Evolutionary conservation across 2,888 invertebrate species (phyloP), one percentile per base, ranked within the genome.

Genomic region (Sphaeridia pumilis): DNA sequence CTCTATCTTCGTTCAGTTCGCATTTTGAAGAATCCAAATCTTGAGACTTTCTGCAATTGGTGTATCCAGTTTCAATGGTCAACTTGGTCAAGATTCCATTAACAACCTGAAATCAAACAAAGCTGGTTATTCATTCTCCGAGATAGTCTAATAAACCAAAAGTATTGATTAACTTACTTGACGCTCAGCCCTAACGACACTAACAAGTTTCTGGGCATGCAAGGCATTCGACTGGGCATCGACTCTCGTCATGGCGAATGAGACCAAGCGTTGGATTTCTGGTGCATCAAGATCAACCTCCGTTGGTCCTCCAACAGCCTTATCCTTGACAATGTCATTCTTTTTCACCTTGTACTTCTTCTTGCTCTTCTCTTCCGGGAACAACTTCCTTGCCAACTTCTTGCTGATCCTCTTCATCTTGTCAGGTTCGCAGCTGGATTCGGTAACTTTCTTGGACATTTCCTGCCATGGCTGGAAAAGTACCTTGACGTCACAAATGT

Each of bases 21-120:
- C 66, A 66, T 31, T 54, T 58, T 5, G 52, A 51, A 34, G 52
- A 56, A 38, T 57, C 57, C 31, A 57, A 27, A 36, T 55, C 21
- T 7, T 55, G 49, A 27, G 43, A 52, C 59, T 73, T 75, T 7
- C 69, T 65, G 60, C 80, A 79, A 52, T 72, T 71, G 2, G 78
- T 77, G 38, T 74, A 72, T 14, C 77, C 78, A 10, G 82, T 69
- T 60, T 75, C 72, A 46, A 78, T 76, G 59, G 75, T 74, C 42
- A 84, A 75, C 66, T 74, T 76, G 26, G 77, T 78, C 47, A 76
- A 65, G 26, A 69, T 63, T 20, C 81, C 81, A 45, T 76, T 70
- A 4, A 79, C 76, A 12, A 77, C 66, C 69, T 78, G 27, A n/a
- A n/a, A n/a, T n/a, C n/a, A n/a, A n/a, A n/a, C n/a, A n/a, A n/a